Conservation (phyloP, 2,113 vertebrate species). For the Ammospiza caudacuta region DNA sequence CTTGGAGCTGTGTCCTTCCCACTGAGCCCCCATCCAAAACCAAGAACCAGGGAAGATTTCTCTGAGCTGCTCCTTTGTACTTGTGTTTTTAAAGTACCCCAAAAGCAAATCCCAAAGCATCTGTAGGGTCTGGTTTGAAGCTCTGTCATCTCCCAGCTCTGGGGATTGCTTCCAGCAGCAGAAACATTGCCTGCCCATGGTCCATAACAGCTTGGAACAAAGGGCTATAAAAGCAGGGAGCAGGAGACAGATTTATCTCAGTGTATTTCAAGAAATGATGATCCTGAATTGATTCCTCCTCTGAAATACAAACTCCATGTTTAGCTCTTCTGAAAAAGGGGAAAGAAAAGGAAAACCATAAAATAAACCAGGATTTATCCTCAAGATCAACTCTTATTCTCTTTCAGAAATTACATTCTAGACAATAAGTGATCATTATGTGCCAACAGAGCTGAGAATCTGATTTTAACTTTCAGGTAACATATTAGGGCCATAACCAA, state of each 20-base stretch:
- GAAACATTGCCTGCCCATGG: neutral
- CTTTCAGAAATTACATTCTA: conserved; percentile 19
- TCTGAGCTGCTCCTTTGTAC: neutral
- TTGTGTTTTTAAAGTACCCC: fast-evolving
- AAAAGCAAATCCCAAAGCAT: neutral
- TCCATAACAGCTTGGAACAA: neutral
- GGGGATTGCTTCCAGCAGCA: neutral
- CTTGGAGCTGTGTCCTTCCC: neutral
- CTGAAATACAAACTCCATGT: neutral
- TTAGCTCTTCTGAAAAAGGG: neutral
- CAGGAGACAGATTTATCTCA: neutral
- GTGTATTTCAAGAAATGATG: neutral
- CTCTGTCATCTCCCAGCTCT: neutral
- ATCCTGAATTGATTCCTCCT: neutral
- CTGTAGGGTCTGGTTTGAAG: neutral
- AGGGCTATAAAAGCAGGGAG: neutral
- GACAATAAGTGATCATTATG: conserved; percentile 22
- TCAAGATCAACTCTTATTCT: neutral
- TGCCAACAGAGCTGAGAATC: conserved; percentile 18
- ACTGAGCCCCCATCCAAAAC: neutral
- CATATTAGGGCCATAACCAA: conserved; percentile 49
- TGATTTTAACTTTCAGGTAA: conserved; percentile 63
- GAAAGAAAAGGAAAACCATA: neutral
- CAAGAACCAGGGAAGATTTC: neutral
- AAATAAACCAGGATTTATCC: conserved; percentile 10